These are phyloP conservation scores for Otolemur garnettii DNA, from an alignment of 2,113 vertebrate species.

Conservation along the genomic window DNA sequence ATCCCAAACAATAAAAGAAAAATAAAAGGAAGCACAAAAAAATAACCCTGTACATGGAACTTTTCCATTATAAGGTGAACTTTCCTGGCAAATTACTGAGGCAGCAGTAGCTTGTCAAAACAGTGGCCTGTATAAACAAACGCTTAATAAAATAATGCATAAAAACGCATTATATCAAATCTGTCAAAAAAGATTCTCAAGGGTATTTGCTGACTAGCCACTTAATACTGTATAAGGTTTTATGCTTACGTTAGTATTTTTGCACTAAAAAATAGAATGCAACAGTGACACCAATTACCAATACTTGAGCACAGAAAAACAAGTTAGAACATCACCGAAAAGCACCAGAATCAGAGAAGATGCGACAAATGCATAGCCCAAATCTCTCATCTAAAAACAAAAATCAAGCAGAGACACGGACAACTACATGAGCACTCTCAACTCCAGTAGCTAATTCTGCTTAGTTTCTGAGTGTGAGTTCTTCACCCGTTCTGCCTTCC, in stretches of 20 bases:
- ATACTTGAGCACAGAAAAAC: background rate
- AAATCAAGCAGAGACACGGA: background rate
- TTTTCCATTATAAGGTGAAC: constrained; percentile 38
- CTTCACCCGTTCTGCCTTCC: background rate
- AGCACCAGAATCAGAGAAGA: background rate
- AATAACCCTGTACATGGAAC: background rate
- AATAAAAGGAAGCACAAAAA: background rate
- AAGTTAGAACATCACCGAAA: background rate
- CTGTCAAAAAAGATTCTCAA: background rate
- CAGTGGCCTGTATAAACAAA: background rate
- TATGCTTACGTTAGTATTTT: constrained; percentile 45
- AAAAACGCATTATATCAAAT: constrained; percentile 37
- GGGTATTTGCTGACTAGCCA: constrained; percentile 58
- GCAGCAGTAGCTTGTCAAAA: constrained; percentile 37
- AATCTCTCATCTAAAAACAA: background rate
- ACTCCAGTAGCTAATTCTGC: background rate
- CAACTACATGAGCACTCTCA: background rate
- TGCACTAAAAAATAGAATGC: constrained; percentile 32
- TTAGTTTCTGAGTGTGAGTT: background rate
- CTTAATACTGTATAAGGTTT: background rate
- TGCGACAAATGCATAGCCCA: background rate
- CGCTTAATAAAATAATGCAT: constrained; percentile 37
- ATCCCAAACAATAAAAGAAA: too few relatives aligned
- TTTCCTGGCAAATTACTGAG: constrained; percentile 1
- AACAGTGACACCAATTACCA: constrained; percentile 34